Evolutionary conservation across 2,797 vertebrate genomes (phyloP), one percentile per base, ranked within the genome.

Genomic region (Myripristis jacobus): DNA sequence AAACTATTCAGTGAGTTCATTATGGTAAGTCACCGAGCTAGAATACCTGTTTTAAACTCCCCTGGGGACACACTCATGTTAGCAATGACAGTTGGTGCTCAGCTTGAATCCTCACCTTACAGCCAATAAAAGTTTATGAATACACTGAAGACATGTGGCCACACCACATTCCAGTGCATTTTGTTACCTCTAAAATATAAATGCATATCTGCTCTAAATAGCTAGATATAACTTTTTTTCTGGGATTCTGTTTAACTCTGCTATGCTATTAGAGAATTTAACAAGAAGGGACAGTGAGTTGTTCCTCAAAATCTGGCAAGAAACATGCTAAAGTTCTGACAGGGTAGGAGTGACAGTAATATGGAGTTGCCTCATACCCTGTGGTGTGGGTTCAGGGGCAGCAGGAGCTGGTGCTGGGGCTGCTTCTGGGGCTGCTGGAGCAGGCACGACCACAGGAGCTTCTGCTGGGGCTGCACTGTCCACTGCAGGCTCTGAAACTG

Each of bases 321-420:
- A 51, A 46, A 4, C 0, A 44, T 18, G 16, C 5, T 19, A 22
- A 31, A 46, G 19, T 2, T 38, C 6, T 43, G 1, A 36, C n/a
- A n/a, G 43, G 43, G 11, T 6, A n/a, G 21, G 21, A n/a, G n/a
- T 24, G 16, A 59, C 10, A 21, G 36, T 15, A n/a, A 29, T 66
- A 3, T 5, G n/a, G 11, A 29, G 24, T 10, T 64, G 29, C 54
- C 53, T 56, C 62, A 31, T 90, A 93, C 90, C 83, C 76, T 75
- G 58, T 48, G 83, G 44, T 73, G 67, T 71, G 13, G 60, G 34
- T 59, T 74, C 75, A 8, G 66, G 65, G 4, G 64, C 36, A 36
- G 61, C 65, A 31, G 75, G 50, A n/a, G 60, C 0, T 51, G 73
- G 58, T 52, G 75, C 43, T 38, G 65, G 29, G 6, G 66, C 18